Evolutionary conservation across 2,113 vertebrate species (phyloP).

Genomic region (pig (Sus scrofa)): T2T-Sscrofa CM000824.6:225161001-225161500

Average conservation of each 20-base stretch:
- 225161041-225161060: rapidly evolving
- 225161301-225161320: background rate
- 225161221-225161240: background rate
- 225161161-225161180: background rate
- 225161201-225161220: background rate
- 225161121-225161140: background rate
- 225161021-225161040: background rate
- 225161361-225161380: no score
- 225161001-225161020: rapidly evolving
- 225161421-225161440: background rate
- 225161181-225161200: background rate
- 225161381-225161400: background rate
- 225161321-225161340: background rate
- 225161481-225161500: background rate
- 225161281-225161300: background rate
- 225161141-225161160: background rate
- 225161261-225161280: background rate
- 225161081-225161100: background rate
- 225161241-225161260: background rate
- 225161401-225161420: background rate
- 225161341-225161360: background rate
- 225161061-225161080: background rate
- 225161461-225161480: background rate
- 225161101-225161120: background rate
- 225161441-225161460: background rate